Percentiles rank a stretch among this genome's conserved stretches.
phyloP scores from a whole-genome alignment of 2,113 vertebrate species.

The Suricata suricatta region DNA sequence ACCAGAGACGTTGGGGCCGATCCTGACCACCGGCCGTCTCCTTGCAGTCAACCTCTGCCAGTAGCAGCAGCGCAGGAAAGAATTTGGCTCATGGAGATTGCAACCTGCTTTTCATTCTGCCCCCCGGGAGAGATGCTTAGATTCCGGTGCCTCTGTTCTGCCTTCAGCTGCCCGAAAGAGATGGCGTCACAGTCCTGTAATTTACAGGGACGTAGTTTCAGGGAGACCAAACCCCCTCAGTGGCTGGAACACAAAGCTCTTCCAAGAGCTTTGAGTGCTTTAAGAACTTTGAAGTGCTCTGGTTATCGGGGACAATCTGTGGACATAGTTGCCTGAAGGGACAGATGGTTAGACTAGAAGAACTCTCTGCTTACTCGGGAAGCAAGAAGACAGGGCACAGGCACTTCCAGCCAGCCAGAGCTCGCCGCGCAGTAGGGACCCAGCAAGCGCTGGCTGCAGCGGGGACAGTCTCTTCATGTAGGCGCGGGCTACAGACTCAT shows the following conservation, averaged over 20 bases:
- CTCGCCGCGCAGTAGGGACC: no score
- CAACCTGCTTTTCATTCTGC: rapidly evolving
- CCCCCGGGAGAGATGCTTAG: neutral
- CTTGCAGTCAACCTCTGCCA: no score
- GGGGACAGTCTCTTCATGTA: rapidly evolving
- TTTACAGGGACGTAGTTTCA: neutral
- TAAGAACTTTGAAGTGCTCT: no score
- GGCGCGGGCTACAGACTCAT: neutral
- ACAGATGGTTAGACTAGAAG: no score
- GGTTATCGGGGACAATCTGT: neutral
- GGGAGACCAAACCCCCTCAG: neutral
- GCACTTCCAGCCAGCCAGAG: neutral
- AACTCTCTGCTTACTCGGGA: neutral
- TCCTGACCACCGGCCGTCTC: no score
- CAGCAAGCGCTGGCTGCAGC: no score
- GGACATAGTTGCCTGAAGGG: neutral
- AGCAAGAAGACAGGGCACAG: neutral
- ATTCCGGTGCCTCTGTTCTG: neutral
- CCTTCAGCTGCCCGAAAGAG: neutral
- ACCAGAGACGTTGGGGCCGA: rapidly evolving
- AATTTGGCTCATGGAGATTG: no score
- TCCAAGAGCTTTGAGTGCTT: no score
- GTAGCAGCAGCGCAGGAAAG: neutral
- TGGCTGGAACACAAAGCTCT: rapidly evolving
- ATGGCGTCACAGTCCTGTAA: neutral